Base-by-base conservation (phyloP, 2,797 vertebrate species). In the Siniperca scherzeri region DNA sequence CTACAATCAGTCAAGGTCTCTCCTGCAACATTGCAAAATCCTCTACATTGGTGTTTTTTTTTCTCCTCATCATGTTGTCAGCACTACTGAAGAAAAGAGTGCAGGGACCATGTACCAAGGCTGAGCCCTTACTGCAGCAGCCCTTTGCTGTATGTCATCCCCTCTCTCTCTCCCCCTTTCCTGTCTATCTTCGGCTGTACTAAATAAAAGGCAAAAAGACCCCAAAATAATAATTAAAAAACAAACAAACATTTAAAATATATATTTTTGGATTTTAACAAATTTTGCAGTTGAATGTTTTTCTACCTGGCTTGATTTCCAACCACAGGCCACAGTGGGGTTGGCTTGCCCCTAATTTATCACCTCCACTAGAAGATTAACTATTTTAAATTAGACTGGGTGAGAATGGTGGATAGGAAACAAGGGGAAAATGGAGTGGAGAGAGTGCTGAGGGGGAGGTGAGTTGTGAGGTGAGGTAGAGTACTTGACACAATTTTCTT, bases 401-500 rank as follows among this genome's bases (percentile, higher is more conserved):
- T 61, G 17, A 44, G 36, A 74, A 69, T 46, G 17, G n/a, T 62
- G 59, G 64, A 25, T 12, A 52, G 36, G 25, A 65, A 77, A 60
- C 7, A 56, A 62, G 7, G n/a, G 36, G 25, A 21, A 74, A 78
- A 50, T 56, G 11, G 14, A 74, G 52, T 12, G 30, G 56, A 67
- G 53, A 57, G 11, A 42, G 36, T 74, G 78, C 55, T 67, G 30
- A 19, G 42, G 14, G 76, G 44, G 82, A 81, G 79, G 88, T 67
- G 80, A 86, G 69, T 81, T 67, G 76, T 48, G 82, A 81, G 79
- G 88, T 67, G 80, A 86, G 69, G 83, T 67, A 64, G 80, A 67
- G 74, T 71, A 82, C 77, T 84, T 85, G 81, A 91, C 79, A 85
- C 81, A 70, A 76, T 83, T 87, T 91, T 86, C 86, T 93, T 87